phyloP scores from a whole-genome alignment of 2,888 invertebrate genomes.

The Melanchra persicariae region DNA sequence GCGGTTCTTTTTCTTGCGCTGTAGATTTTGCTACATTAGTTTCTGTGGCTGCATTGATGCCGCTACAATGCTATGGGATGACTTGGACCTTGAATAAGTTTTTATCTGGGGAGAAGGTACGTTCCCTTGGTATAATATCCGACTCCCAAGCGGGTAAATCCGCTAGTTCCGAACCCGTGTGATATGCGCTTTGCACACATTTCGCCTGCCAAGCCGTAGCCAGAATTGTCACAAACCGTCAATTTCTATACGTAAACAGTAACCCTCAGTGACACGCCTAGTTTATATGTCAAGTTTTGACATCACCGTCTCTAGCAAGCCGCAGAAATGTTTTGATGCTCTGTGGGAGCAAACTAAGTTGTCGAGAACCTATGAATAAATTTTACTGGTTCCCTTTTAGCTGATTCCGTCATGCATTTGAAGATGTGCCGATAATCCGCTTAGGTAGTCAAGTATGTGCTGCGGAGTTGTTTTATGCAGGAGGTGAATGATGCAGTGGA shows the following conservation, averaged over 20 bases:
- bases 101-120: too few species aligned
- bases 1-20: too few species aligned
- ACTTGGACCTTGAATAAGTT: too few species aligned
- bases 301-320: neutral
- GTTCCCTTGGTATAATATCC: too few species aligned
- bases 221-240: neutral
- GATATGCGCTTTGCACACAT: neutral
- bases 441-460: constrained; percentile 43
- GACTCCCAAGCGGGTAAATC: too few species aligned
- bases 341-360: constrained; percentile 59
- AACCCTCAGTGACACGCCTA: too few species aligned
- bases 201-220: neutral
- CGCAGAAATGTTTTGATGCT: neutral
- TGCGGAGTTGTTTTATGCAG: constrained; percentile 32
- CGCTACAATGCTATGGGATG: too few species aligned
- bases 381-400: constrained; percentile 65
- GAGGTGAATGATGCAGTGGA: constrained; percentile 11
- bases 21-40: too few species aligned
- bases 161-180: too few species aligned
- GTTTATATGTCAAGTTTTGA: neutral
- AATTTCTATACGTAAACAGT: neutral
- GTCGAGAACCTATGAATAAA: constrained; percentile 74
- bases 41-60: too few species aligned
- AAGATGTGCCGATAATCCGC: constrained; percentile 66
- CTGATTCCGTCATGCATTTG: constrained; percentile 65